These are phyloP conservation scores for Cinclus mexicanus DNA, from an alignment of 2,113 vertebrate genomes.

Conservation along the genomic window DNA sequence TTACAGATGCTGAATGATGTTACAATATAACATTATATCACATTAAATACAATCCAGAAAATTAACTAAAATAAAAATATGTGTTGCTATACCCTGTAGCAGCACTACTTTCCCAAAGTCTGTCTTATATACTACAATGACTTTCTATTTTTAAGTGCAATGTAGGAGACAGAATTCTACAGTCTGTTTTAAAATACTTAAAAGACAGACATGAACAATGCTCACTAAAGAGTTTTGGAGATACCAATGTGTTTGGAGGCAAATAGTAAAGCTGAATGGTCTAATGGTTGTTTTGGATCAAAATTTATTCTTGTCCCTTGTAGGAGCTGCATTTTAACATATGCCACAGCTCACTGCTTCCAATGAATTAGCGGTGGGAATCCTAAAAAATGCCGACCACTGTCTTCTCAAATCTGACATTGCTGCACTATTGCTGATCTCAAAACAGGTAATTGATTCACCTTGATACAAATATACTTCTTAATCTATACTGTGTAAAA, in stretches of 20 bases:
- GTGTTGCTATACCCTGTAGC: background rate
- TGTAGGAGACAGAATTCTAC: background rate
- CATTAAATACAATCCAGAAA: background rate
- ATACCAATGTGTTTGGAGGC: background rate
- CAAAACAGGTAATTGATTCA: background rate
- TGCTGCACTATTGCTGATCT: background rate
- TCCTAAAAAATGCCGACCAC: background rate
- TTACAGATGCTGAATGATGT: background rate
- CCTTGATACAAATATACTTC: background rate
- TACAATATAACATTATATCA: background rate
- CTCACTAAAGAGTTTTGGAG: background rate
- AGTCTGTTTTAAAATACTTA: background rate
- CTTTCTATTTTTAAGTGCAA: background rate
- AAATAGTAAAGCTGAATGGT: background rate
- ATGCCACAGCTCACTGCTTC: background rate
- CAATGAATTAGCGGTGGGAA: background rate
- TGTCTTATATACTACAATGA: background rate
- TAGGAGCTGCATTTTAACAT: background rate
- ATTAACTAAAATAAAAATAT: background rate
- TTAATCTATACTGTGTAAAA: background rate
- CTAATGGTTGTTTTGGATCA: background rate
- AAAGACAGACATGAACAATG: background rate
- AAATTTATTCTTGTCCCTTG: background rate
- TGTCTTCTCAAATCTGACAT: background rate
- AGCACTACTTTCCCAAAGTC: background rate